Conservation (phyloP, 1,140 invertebrate species). For the Papilio xuthus region DNA sequence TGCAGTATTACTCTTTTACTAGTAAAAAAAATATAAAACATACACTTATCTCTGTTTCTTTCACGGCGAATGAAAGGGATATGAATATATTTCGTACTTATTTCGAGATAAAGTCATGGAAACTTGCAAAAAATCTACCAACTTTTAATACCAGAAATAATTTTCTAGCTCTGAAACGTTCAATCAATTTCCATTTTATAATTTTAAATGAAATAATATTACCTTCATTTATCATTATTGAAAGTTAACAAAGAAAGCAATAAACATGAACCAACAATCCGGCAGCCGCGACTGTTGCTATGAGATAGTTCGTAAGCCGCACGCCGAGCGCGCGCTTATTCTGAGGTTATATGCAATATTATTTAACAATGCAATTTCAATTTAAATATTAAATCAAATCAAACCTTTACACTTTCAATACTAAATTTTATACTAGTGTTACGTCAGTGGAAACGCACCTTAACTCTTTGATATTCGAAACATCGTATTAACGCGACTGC, state of each 20-base stretch:
- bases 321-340: background rate
- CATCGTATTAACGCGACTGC: background rate
- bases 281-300: background rate
- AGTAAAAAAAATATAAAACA: no score
- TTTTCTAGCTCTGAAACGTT: no score
- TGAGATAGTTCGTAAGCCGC: slow-evolving; percentile 13
- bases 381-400: background rate
- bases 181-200: background rate
- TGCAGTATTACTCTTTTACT: no score
- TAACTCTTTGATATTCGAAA: background rate
- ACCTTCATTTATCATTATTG: background rate
- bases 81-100: no score
- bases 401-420: no score
- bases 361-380: background rate
- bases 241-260: slow-evolving; percentile 6
- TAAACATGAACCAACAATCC: background rate
- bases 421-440: background rate
- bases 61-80: no score
- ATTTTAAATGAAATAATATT: background rate
- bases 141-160: no score
- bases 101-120: no score
- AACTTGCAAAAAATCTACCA: no score
- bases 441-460: background rate
- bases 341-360: background rate
- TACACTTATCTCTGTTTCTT: no score